These are phyloP conservation scores for Catocala sponsa DNA, from an alignment of 2,888 invertebrate species.

Conservation along the genomic window DNA sequence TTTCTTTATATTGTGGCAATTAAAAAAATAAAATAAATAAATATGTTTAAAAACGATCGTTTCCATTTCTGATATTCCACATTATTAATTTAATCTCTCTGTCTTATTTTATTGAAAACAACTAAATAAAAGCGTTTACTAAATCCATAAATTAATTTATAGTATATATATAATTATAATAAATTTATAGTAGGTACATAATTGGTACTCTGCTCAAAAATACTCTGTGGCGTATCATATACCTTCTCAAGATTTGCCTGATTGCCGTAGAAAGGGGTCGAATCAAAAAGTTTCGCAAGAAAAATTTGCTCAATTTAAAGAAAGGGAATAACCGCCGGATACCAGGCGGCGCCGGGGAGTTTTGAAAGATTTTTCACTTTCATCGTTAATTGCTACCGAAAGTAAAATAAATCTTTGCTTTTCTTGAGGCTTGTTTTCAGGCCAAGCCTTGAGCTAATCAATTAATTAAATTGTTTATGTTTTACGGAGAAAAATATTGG, in stretches of 20 bases:
- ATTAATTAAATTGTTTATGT: conserved; percentile 82
- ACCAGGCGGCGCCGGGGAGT: conserved; percentile 67
- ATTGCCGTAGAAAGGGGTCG: conserved; percentile 83
- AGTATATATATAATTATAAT: too few species aligned
- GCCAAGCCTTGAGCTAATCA: conserved; percentile 75
- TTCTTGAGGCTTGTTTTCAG: conserved; percentile 74
- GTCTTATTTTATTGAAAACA: too few species aligned
- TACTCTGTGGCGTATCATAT: conserved; percentile 58
- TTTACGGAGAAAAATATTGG: conserved; percentile 45
- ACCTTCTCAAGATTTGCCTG: conserved; percentile 74
- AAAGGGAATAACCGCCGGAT: conserved; percentile 78
- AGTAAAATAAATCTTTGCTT: conserved; percentile 85
- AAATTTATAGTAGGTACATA: background rate
- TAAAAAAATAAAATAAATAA: too few species aligned
- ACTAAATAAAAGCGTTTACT: too few species aligned
- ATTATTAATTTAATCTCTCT: too few species aligned
- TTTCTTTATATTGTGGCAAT: too few species aligned
- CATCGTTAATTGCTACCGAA: conserved; percentile 83
- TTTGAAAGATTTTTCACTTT: conserved; percentile 86
- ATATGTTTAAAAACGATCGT: too few species aligned
- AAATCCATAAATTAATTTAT: too few species aligned
- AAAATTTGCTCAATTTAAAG: conserved; percentile 84
- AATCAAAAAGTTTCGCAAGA: conserved; percentile 83
- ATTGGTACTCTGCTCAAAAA: conserved; percentile 13
- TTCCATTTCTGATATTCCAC: too few species aligned